Evolutionary conservation across 1,140 invertebrate genomes (phyloP).

Genomic region (Calycopis cecrops): DNA sequence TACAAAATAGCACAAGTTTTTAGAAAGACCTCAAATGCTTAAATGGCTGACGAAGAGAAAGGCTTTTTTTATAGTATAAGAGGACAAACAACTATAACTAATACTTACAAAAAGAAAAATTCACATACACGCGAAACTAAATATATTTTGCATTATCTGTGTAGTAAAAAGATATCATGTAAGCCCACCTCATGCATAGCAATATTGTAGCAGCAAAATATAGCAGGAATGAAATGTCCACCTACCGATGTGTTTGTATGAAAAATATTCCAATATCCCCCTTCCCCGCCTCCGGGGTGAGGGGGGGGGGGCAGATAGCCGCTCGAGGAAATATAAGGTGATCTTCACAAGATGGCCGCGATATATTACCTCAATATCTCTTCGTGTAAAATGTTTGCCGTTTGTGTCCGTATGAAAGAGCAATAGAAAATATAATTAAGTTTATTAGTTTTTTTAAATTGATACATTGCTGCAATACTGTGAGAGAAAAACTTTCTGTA

Average conservation of each 20-base stretch:
- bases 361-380: constrained; percentile 7
- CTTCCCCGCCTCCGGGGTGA: constrained; percentile 14
- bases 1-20: no score
- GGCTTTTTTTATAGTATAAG: no score
- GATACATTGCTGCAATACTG: no score
- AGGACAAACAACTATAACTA: no score
- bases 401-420: constrained; percentile 32
- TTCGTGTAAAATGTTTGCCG: background rate
- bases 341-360: constrained; percentile 30
- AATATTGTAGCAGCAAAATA: constrained; percentile 72
- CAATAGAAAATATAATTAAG: no score
- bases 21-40: no score
- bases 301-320: constrained; percentile 25
- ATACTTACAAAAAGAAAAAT: no score
- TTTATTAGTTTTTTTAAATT: no score
- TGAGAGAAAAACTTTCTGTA: no score
- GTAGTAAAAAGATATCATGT: background rate
- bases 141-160: no score
- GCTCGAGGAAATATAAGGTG: constrained; percentile 19
- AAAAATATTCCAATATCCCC: constrained; percentile 67
- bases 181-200: constrained; percentile 24
- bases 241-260: constrained; percentile 70
- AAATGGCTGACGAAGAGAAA: no score
- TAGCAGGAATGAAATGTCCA: constrained; percentile 63
- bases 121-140: no score